Evolutionary conservation across 1,140 invertebrate genomes (phyloP).

Genomic region (Eueides isabella): DNA sequence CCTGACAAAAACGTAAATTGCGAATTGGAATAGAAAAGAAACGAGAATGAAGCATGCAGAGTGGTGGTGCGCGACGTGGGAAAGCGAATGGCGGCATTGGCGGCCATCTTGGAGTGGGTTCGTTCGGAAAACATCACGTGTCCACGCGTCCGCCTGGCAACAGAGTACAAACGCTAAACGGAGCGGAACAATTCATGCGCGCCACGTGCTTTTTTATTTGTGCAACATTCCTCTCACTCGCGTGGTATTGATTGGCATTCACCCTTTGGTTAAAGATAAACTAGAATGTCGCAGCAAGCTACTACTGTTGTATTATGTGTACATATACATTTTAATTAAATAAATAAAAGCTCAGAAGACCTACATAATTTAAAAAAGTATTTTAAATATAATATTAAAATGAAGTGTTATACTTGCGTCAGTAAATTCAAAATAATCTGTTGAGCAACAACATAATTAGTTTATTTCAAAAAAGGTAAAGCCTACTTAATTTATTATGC

Average conservation of each 20-base stretch:
- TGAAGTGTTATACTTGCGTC: not conserved
- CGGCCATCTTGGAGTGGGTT: conserved; percentile 76
- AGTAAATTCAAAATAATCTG: not conserved
- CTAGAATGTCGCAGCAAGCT: conserved; percentile 9
- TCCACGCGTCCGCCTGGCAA: conserved; percentile 75
- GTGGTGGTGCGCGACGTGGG: conserved; percentile 75
- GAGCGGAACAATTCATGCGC: conserved; percentile 75
- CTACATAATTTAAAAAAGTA: not conserved
- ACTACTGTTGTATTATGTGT: not conserved
- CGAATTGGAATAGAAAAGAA: conserved; percentile 73
- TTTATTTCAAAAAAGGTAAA: too few relatives aligned
- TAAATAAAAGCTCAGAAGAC: not conserved
- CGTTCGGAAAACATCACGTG: conserved; percentile 74
- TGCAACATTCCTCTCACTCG: conserved; percentile 65
- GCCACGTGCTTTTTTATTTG: conserved; percentile 77
- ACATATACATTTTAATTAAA: not conserved
- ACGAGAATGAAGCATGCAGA: conserved; percentile 73
- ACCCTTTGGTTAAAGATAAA: conserved; percentile 42
- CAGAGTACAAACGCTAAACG: conserved; percentile 70
- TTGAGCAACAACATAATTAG: not conserved
- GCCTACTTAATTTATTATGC: too few relatives aligned
- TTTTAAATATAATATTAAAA: too few relatives aligned
- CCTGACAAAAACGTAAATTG: conserved; percentile 60
- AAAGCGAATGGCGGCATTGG: conserved; percentile 78
- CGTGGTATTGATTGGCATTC: conserved; percentile 50